Evolutionary conservation across 2,113 vertebrate species (phyloP), one percentile per base, ranked within the genome.

Genomic region (Oncorhynchus masou): DNA sequence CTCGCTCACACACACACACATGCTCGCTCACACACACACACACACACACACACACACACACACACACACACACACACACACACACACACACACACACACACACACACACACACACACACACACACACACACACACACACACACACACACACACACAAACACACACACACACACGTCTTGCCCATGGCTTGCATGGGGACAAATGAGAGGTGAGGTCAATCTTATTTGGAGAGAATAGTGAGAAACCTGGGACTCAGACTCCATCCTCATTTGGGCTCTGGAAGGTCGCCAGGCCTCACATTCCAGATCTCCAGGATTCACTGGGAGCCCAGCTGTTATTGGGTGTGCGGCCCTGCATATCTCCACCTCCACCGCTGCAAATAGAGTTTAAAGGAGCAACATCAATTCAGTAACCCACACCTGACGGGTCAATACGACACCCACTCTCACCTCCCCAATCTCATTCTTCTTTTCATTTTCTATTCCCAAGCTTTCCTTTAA

Each of bases 371-470:
- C 66, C 57, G 72, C 79, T 19, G 51, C 15, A 54, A 75, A 73
- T 78, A 78, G 84, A 86, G 79, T 89, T 84, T 88, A 84, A 85
- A 83, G 74, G 72, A 85, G 80, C 77, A 78, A 84, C 88, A 88
- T 91, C 80, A 86, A 85, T 89, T 89, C 79, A 90, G 75, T 84
- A 84, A 82, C 73, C 68, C 69, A 27, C 57, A 81, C 45, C 87
- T 88, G 83, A 90, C 85, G 77, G 86, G 2, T 81, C 86, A 86
- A 79, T 78, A 82, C 83, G 81, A 77, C 85, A 86, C 87, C 86
- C 83, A 79, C 83, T 84, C 81, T 77, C 81, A 84, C 79, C 78
- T 74, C 81, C 76, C 72, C 82, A 19, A 66, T 31, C 77, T 77
- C 71, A 84, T 65, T 86, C 86, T 81, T 90, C 88, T 86, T 79